Evolutionary conservation across 2,888 invertebrate genomes (phyloP).

Genomic region (Tridacna crocea): DNA sequence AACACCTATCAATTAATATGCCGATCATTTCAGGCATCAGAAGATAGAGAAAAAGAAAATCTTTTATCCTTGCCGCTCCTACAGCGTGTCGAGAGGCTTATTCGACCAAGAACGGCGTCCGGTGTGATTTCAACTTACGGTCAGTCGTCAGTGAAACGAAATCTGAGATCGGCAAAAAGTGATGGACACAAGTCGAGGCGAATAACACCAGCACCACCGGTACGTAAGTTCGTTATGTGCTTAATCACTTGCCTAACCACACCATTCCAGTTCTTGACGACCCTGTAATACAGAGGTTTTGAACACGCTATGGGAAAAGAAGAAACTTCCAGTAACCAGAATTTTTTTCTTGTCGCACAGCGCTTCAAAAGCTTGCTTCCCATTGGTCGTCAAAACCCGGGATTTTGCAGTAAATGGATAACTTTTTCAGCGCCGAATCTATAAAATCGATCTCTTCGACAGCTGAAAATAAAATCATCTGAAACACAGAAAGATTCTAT

Average conservation of each 20-base stretch:
- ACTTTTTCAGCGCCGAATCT: too few relatives aligned
- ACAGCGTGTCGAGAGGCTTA: slow-evolving; percentile 57
- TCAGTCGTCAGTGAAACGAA: slow-evolving; percentile 48
- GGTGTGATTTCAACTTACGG: slow-evolving; percentile 61
- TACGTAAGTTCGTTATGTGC: not conserved
- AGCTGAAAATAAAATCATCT: too few relatives aligned
- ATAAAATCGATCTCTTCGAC: too few relatives aligned
- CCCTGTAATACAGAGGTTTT: not conserved
- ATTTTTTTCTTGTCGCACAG: too few relatives aligned
- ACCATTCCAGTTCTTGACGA: not conserved
- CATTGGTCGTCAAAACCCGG: too few relatives aligned
- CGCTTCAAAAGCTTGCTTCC: too few relatives aligned
- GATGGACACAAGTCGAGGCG: slow-evolving; percentile 28
- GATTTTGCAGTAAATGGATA: too few relatives aligned
- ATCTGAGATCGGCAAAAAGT: slow-evolving; percentile 49
- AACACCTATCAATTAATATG: too few relatives aligned
- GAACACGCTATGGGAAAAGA: not conserved
- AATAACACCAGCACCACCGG: slow-evolving; percentile 1
- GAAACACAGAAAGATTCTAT: too few relatives aligned
- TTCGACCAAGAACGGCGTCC: slow-evolving; percentile 62
- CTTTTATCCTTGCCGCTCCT: slow-evolving; percentile 59
- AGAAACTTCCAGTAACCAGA: too few relatives aligned
- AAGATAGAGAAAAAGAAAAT: slow-evolving; percentile 52
- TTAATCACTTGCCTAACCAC: not conserved
- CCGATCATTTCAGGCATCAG: slow-evolving; percentile 5